Evolutionary conservation across 2,888 invertebrate species (phyloP), one percentile per base, ranked within the genome.

Genomic region (Eudemis profundana): DNA sequence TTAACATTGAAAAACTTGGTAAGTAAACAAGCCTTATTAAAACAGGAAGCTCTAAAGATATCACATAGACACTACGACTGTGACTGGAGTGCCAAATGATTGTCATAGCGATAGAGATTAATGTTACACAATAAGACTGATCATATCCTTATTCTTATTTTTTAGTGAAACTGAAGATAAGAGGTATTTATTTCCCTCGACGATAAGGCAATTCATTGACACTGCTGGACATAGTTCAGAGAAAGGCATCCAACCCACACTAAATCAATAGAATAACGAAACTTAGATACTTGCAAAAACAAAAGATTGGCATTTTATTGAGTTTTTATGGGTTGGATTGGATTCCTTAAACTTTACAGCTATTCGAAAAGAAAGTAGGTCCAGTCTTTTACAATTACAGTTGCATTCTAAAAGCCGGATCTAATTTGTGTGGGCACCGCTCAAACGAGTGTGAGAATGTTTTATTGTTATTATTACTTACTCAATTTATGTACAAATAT

Each of bases 1-100:
- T 74, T 73, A 70, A 66, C 50, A 19, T 53, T 23, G 40, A 68
- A 61, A 60, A 71, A 74, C 72, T 70, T 68, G 68, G 68, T 70
- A 72, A 72, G 70, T 72, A 69, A 69, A 59, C 51, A 19, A n/a
- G 51, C 29, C 38, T 47, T 53, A 50, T 0, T 21, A 46, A 21
- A 53, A 53, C 51, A 53, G 7, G 8, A 53, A 49, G 7, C 36
- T 29, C 23, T 38, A 46, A 27, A 15, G 21, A 14, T 17, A 33
- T 29, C 14, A 19, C 8, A 19, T 29, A 21, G 40, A 50, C 40
- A 40, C 38, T 50, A 49, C 40, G 38, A 60, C 40, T 60, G 27
- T 56, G 40, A 49, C 64, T 64, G 40, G 36, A 64, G 17, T 44
- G 50, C 19, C 50, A 29, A 47, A 19, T 56, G 21, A 63, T 46